These are phyloP conservation scores for Atopsyche davidsoni DNA, from an alignment of 1,140 invertebrate genomes.

Conservation along the genomic window DNA sequence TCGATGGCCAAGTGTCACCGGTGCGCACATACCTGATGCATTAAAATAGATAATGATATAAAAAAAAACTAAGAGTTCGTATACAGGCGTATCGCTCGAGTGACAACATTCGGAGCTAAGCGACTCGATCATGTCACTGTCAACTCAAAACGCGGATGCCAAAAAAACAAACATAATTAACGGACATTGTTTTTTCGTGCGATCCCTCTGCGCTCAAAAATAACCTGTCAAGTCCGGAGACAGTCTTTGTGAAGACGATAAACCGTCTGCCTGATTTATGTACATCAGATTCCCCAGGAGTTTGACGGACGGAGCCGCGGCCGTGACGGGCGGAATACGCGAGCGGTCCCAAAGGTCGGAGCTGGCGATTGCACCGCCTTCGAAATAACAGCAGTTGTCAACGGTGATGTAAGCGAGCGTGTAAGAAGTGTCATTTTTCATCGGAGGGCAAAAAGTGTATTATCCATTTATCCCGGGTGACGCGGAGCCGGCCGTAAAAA, in stretches of 20 bases:
- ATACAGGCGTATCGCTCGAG: background rate
- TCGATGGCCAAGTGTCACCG: too few relatives aligned
- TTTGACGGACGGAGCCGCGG: constrained; percentile 25
- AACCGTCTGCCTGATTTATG: constrained; percentile 26
- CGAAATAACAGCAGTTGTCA: constrained; percentile 24
- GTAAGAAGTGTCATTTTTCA: constrained; percentile 30
- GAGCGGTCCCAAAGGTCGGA: background rate
- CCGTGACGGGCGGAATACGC: background rate
- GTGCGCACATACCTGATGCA: too few relatives aligned
- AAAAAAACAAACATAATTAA: background rate
- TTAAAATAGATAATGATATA: too few relatives aligned
- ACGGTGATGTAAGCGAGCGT: constrained; percentile 27
- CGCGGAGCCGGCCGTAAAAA: constrained; percentile 20
- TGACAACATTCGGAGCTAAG: background rate
- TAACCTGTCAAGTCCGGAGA: background rate
- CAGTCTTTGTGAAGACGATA: constrained; percentile 5
- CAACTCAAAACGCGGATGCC: background rate
- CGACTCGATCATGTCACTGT: background rate
- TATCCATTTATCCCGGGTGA: constrained; percentile 28
- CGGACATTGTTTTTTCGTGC: background rate
- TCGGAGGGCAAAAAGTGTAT: constrained; percentile 20
- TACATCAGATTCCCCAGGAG: constrained; percentile 27
- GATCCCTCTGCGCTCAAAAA: background rate
- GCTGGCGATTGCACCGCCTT: constrained; percentile 19
- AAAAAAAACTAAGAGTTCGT: too few relatives aligned